These are phyloP conservation scores for Brachionus sp. DNA, from an alignment of 1,140 invertebrate species.

Conservation along the genomic window DNA sequence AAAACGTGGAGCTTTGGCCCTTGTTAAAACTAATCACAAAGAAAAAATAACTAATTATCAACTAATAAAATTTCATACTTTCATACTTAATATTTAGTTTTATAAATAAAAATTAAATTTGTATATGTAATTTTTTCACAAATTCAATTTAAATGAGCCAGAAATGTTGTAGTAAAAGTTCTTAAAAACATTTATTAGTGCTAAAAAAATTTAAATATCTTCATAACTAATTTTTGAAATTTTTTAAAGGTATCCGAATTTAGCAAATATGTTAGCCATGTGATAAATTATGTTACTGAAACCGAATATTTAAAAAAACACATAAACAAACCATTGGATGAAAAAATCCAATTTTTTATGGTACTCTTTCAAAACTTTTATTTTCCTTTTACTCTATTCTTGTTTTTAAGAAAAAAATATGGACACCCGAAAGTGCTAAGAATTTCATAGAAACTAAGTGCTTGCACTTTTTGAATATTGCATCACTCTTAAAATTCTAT, in stretches of 20 bases:
- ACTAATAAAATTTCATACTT: no score
- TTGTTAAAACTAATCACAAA: no score
- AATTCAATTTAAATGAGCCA: no score
- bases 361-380: neutral
- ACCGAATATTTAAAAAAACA: neutral
- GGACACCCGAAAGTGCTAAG: constrained; percentile 30
- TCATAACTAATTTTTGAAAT: neutral
- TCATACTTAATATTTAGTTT: no score
- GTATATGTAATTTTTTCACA: no score
- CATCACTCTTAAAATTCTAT: constrained; percentile 30
- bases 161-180: no score
- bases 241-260: constrained; percentile 2
- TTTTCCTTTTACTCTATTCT: no score
- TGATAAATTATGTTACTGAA: neutral
- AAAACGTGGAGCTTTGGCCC: no score
- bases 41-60: no score
- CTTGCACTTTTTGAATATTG: constrained; percentile 32
- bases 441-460: constrained; percentile 28
- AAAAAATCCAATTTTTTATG: neutral
- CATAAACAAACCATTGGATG: neutral
- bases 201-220: neutral
- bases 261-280: constrained; percentile 48
- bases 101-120: no score
- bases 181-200: no score
- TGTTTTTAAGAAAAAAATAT: constrained; percentile 45